phyloP scores from a whole-genome alignment of 2,113 vertebrate genomes.

The Semicossyphus pulcher region DNA sequence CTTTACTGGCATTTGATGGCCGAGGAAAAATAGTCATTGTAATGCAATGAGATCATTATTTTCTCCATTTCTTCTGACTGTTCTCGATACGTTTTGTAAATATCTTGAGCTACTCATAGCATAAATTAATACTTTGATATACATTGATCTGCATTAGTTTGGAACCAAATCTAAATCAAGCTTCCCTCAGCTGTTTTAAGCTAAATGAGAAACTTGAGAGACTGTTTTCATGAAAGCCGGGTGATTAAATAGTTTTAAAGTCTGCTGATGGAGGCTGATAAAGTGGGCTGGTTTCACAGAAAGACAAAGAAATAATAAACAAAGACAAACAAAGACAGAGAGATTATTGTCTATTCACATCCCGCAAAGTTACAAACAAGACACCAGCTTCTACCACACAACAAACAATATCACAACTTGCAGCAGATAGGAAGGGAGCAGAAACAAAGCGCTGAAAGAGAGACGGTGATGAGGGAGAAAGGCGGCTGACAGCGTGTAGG shows the following conservation, averaged over 20 bases:
- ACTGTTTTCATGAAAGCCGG: neutral
- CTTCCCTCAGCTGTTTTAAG: neutral
- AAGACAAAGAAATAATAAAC: conserved; percentile 22
- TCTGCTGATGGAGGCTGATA: conserved; percentile 14
- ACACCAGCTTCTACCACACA: conserved; percentile 9
- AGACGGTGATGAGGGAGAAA: conserved; percentile 52
- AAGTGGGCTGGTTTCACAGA: conserved; percentile 12
- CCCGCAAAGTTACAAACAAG: conserved; percentile 18
- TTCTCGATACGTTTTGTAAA: no score
- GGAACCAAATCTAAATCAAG: no score
- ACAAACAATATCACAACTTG: conserved; percentile 27
- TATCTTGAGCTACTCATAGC: no score
- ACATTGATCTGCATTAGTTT: no score
- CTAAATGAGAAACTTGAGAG: neutral
- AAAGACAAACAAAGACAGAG: conserved; percentile 45
- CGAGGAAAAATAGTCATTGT: no score
- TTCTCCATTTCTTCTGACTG: no score
- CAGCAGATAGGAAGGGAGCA: conserved; percentile 4
- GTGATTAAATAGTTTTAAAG: neutral
- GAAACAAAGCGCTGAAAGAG: conserved; percentile 44
- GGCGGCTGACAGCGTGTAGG: conserved; percentile 74
- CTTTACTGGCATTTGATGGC: no score
- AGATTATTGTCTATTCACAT: conserved; percentile 58
- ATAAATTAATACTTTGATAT: no score
- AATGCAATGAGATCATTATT: no score